Conservation (phyloP, 1,140 invertebrate genomes). For the Cherax quadricarinatus region DNA sequence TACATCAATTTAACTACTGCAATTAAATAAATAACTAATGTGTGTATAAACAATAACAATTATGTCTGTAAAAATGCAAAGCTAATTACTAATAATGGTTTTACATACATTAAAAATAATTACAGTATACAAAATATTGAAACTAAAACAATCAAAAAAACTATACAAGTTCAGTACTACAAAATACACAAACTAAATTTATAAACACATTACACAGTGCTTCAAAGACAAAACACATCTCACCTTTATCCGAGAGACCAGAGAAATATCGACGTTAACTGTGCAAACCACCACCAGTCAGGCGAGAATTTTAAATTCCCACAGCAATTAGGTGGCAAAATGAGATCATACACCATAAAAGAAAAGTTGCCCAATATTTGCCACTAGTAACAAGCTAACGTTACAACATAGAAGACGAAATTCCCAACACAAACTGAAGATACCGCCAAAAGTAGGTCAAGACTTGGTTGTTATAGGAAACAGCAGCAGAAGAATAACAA, state of each 20-base stretch:
- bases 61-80: not conserved
- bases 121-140: not conserved
- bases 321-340: not conserved
- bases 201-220: not conserved
- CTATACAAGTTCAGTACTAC: not conserved
- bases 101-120: not conserved
- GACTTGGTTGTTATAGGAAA: not conserved
- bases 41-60: not conserved
- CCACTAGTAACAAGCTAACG: not conserved
- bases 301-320: not conserved
- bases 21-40: not conserved
- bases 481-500: not conserved
- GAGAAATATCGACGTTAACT: not conserved
- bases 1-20: not conserved
- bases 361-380: not conserved
- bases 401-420: not conserved
- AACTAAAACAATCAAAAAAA: not conserved
- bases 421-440: not conserved
- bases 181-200: not conserved
- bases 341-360: not conserved
- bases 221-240: not conserved
- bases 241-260: conserved; percentile 20
- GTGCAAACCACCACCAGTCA: conserved; percentile 39
- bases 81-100: not conserved
- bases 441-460: not conserved